A percentile compares a stretch with the other conserved stretches of the same genome.
Evolutionary conservation across 2,888 invertebrate species (phyloP).

Genomic region (Hermaeophaga mercurialis): DNA sequence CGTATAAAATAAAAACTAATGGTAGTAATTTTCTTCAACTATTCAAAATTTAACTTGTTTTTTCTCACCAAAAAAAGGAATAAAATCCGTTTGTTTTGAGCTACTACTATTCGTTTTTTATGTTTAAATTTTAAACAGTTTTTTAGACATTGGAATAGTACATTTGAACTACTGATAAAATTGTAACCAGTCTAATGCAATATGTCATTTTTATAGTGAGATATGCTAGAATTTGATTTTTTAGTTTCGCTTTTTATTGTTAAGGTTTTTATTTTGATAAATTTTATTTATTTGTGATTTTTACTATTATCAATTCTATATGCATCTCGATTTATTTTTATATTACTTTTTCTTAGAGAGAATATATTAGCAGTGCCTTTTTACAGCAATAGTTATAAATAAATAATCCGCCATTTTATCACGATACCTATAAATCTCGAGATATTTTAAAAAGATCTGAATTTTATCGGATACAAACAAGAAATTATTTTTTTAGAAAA

Average conservation of each 20-base stretch:
- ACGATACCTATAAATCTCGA: constrained; percentile 5
- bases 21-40: no score
- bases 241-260: constrained; percentile 15
- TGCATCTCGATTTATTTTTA: constrained; percentile 7
- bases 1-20: no score
- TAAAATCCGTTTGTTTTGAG: no score
- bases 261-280: constrained; percentile 23
- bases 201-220: constrained; percentile 22
- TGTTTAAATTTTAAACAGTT: no score
- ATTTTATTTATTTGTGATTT: constrained; percentile 26
- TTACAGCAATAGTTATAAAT: constrained; percentile 18
- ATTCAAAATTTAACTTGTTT: no score
- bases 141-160: no score
- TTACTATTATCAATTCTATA: constrained; percentile 4
- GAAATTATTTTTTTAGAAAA: no score
- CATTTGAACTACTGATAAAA: no score
- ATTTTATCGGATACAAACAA: no score
- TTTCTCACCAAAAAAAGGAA: no score
- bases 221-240: constrained; percentile 23
- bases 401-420: constrained; percentile 12
- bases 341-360: not conserved
- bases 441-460: constrained; percentile 4
- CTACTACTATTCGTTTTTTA: no score
- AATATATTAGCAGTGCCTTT: constrained; percentile 13
- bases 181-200: constrained; percentile 5